A percentile compares a stretch with the other conserved stretches of the same genome.
These are phyloP conservation scores for Callipepla californica DNA, from an alignment of 2,113 vertebrate species.

Conservation along the genomic window DNA sequence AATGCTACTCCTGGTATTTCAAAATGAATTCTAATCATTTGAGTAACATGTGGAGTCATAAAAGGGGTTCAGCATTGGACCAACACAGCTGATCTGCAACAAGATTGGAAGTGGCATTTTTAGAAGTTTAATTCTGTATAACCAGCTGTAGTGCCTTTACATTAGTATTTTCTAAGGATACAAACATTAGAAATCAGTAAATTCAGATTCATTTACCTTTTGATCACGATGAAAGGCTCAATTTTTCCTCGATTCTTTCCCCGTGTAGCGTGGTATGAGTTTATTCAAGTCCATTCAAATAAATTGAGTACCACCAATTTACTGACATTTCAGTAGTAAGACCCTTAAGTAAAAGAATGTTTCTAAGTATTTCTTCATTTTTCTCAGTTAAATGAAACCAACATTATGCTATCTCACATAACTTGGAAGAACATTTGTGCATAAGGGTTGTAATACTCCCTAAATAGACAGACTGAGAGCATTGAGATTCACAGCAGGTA, in stretches of 20 bases:
- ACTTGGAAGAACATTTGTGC: neutral
- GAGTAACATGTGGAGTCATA: neutral
- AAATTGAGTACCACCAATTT: neutral
- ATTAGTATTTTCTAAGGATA: neutral
- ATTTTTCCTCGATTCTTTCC: neutral
- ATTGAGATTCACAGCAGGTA: neutral
- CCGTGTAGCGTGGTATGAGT: neutral
- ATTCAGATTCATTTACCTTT: neutral
- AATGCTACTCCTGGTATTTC: neutral
- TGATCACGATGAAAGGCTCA: neutral
- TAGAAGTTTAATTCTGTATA: neutral
- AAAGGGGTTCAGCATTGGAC: neutral
- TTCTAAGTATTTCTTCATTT: conserved; percentile 1
- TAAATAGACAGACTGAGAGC: neutral
- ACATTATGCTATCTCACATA: neutral
- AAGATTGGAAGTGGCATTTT: neutral
- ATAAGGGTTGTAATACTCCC: neutral
- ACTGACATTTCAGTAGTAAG: neutral
- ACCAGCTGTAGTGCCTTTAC: neutral
- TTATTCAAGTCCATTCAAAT: conserved; percentile 5
- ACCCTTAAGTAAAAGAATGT: neutral
- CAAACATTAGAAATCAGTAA: neutral
- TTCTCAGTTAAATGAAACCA: neutral
- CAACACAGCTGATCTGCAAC: neutral
- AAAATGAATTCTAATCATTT: neutral